Percentiles rank a stretch among this genome's conserved stretches.
Conservation (phyloP, 2,113 vertebrate species). For the Tupaia tana region DNA sequence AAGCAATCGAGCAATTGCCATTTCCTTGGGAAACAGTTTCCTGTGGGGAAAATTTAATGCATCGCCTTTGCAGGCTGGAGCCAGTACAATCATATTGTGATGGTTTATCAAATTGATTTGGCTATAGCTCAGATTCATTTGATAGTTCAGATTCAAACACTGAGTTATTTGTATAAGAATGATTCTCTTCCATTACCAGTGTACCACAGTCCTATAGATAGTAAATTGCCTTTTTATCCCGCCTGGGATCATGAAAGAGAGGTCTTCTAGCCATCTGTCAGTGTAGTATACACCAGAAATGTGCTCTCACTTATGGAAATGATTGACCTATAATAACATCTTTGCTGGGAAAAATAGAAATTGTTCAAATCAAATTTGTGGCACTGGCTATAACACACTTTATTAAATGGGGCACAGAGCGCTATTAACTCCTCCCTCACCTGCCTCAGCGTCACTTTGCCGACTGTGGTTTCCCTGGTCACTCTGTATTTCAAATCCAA, state of each 20-base stretch:
- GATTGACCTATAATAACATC: constrained; percentile 85
- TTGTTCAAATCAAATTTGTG: constrained; percentile 80
- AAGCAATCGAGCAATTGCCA: constrained; percentile 60
- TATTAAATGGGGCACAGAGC: constrained; percentile 66
- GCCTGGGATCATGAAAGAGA: constrained; percentile 81
- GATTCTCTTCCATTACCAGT: constrained; percentile 85
- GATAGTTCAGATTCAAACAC: constrained; percentile 86
- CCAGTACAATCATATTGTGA: constrained; percentile 80
- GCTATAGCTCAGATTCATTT: constrained; percentile 85
- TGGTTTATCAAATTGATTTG: constrained; percentile 87
- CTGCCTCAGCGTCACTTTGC: neutral
- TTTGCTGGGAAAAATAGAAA: constrained; percentile 81
- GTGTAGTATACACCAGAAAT: constrained; percentile 74
- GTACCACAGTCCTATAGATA: constrained; percentile 78
- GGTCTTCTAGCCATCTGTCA: constrained; percentile 80
- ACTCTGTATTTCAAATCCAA: constrained; percentile 39
- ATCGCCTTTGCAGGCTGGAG: constrained; percentile 78
- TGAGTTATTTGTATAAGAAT: constrained; percentile 86
- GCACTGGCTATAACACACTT: constrained; percentile 71
- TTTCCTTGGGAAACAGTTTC: constrained; percentile 79
- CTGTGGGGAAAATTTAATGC: constrained; percentile 77
- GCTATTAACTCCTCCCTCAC: constrained; percentile 73
- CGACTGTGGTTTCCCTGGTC: constrained; percentile 32
- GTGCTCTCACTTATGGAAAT: constrained; percentile 82
- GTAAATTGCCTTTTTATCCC: constrained; percentile 87